phyloP scores from a whole-genome alignment of 2,113 vertebrate species.

The Bubo blakistoni region DNA sequence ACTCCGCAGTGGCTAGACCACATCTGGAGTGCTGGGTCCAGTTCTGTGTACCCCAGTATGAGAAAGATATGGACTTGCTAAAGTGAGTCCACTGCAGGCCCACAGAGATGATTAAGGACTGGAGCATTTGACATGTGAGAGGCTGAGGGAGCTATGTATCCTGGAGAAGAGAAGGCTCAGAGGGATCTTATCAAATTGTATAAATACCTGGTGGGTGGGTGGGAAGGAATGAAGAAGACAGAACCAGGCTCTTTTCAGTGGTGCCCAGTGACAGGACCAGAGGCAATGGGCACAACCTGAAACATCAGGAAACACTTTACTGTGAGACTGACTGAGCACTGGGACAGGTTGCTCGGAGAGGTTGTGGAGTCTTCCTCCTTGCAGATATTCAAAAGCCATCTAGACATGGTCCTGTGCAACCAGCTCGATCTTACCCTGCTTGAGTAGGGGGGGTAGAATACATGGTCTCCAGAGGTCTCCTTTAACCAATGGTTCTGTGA shows the following conservation, averaged over 20 bases:
- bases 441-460: neutral
- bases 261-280: neutral
- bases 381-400: neutral
- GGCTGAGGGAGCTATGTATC: neutral
- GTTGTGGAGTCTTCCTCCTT: neutral
- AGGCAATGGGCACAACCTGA: neutral
- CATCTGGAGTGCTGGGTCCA: neutral
- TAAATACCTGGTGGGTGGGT: neutral
- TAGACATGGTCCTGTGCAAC: neutral
- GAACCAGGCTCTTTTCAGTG: neutral
- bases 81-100: neutral
- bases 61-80: neutral
- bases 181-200: neutral
- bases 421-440: neutral
- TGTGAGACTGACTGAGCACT: neutral
- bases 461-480: neutral
- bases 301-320: neutral
- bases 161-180: neutral
- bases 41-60: neutral
- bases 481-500: neutral
- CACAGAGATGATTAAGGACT: neutral
- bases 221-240: neutral
- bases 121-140: neutral
- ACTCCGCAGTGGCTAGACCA: neutral
- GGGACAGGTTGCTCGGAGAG: neutral